phyloP scores from a whole-genome alignment of 2,888 invertebrate species.

The Colostygia pectinataria region DNA sequence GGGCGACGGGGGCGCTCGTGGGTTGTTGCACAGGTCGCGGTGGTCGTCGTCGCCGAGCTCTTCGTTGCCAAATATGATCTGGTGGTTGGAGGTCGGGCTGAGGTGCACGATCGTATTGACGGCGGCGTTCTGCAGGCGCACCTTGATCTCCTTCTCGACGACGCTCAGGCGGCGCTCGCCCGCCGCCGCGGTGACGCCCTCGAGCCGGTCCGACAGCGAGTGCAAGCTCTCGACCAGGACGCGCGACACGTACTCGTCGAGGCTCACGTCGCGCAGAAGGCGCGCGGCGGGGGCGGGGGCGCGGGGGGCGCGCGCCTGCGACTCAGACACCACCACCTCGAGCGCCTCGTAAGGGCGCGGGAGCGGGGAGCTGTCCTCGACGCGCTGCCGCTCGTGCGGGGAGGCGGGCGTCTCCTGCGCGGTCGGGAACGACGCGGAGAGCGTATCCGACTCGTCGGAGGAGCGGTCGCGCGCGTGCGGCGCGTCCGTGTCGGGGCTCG shows the following conservation, averaged over 20 bases:
- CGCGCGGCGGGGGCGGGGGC: not conserved
- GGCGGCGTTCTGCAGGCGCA: slow-evolving; percentile 74
- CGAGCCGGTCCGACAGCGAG: slow-evolving; percentile 73
- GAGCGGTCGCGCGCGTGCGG: slow-evolving; percentile 35
- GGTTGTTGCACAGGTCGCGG: slow-evolving; percentile 47
- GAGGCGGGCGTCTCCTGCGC: slow-evolving; percentile 45
- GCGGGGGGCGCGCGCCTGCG: slow-evolving; percentile 21
- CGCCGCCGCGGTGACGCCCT: slow-evolving; percentile 68
- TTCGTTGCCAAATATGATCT: slow-evolving; percentile 76
- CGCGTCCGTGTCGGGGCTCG: slow-evolving; percentile 19
- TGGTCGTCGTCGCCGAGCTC: slow-evolving; percentile 60
- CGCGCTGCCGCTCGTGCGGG: slow-evolving; percentile 32
- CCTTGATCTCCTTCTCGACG: slow-evolving; percentile 78
- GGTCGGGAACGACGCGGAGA: slow-evolving; percentile 53
- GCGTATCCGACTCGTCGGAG: slow-evolving; percentile 51
- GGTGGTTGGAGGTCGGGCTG: slow-evolving; percentile 75
- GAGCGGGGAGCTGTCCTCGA: slow-evolving; percentile 44
- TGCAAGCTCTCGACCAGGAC: slow-evolving; percentile 78
- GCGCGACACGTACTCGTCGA: slow-evolving; percentile 79
- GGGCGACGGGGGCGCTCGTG: slow-evolving; percentile 35
- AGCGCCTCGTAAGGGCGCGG: slow-evolving; percentile 62
- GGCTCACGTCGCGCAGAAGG: slow-evolving; percentile 47
- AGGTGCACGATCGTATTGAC: slow-evolving; percentile 77
- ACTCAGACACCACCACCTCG: slow-evolving; percentile 75
- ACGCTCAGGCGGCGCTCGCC: slow-evolving; percentile 67